Conservation (phyloP, 2,797 vertebrate species). For the Sciurus vulgaris region DNA sequence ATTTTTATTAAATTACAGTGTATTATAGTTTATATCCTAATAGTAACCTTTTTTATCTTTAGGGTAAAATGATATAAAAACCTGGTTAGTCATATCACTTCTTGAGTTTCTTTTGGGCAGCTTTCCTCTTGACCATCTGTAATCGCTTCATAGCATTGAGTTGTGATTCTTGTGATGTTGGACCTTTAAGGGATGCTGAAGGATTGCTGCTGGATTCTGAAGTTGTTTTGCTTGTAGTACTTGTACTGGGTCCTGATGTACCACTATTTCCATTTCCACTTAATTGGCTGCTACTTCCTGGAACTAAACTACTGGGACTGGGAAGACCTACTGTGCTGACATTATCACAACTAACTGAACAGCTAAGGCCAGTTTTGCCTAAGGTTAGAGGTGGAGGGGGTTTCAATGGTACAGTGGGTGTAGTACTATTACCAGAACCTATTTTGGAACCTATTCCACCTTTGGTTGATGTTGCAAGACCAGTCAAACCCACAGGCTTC, state of each 20-base stretch:
- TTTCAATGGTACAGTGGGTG: slow-evolving; percentile 90
- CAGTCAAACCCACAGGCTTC: slow-evolving; percentile 94
- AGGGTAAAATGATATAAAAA: slow-evolving; percentile 24
- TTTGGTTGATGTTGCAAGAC: slow-evolving; percentile 92
- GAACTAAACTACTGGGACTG: slow-evolving; percentile 87
- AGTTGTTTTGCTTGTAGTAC: slow-evolving; percentile 87
- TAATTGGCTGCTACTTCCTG: slow-evolving; percentile 78
- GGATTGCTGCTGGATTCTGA: slow-evolving; percentile 84
- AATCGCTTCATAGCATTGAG: slow-evolving; percentile 97
- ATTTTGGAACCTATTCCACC: slow-evolving; percentile 92
- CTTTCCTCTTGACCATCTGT: slow-evolving; percentile 99
- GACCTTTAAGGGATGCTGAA: slow-evolving; percentile 91
- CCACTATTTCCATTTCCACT: slow-evolving; percentile 85
- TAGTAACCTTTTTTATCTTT: not conserved
- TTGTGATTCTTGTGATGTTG: slow-evolving; percentile 97
- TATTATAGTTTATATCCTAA: slow-evolving; percentile 42
- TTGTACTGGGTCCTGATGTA: slow-evolving; percentile 80
- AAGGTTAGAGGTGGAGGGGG: slow-evolving; percentile 94
- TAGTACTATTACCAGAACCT: slow-evolving; percentile 83
- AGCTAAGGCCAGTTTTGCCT: slow-evolving; percentile 95
- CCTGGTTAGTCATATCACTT: slow-evolving; percentile 87
- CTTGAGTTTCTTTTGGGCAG: slow-evolving; percentile 98
- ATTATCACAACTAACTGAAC: slow-evolving; percentile 93
- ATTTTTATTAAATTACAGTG: slow-evolving; percentile 80
- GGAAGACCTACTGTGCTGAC: slow-evolving; percentile 93